Evolutionary conservation across 1,140 invertebrate genomes (phyloP).

Genomic region (Neodiprion lecontei): DNA sequence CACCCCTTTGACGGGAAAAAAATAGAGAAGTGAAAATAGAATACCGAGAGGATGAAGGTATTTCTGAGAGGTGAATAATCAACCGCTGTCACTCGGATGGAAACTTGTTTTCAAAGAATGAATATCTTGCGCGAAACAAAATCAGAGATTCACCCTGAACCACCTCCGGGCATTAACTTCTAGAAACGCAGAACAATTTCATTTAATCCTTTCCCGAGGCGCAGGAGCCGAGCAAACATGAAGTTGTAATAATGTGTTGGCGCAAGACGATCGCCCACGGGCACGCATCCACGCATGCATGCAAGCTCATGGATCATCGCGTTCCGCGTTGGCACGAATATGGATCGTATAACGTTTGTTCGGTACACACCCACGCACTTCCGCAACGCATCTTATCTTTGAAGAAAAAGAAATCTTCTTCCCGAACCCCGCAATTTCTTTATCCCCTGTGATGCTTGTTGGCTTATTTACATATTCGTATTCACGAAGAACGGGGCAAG

Average conservation of each 20-base stretch:
- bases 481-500: no score
- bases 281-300: background rate
- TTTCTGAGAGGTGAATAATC: no score
- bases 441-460: background rate
- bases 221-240: conserved; percentile 1
- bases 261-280: conserved; percentile 1
- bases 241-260: conserved; percentile 2
- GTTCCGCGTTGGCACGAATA: background rate
- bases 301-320: background rate
- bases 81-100: no score
- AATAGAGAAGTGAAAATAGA: no score
- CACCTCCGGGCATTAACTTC: background rate
- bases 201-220: background rate
- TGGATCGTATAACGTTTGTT: background rate
- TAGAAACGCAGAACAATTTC: background rate
- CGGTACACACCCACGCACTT: background rate
- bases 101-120: no score
- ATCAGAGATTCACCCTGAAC: background rate
- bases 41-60: no score
- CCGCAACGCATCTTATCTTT: background rate
- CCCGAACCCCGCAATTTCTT: background rate
- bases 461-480: background rate
- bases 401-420: background rate
- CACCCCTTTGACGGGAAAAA: no score
- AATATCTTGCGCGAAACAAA: background rate